A percentile compares a stretch with the other conserved stretches of the same genome.
phyloP scores from a whole-genome alignment of 2,113 vertebrate species.

The Romanogobio albipinnatus region DNA sequence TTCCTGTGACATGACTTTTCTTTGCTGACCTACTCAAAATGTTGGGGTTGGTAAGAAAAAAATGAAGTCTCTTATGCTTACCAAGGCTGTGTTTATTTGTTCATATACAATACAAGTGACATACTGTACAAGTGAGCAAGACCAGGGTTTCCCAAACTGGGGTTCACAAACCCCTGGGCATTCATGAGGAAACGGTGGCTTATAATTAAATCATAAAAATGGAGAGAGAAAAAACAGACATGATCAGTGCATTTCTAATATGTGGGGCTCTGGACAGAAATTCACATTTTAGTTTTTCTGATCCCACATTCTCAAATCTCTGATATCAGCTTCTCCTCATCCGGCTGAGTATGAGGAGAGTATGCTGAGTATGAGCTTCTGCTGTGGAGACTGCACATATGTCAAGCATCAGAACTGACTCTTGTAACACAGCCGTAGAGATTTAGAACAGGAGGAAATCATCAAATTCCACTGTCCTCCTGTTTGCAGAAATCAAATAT shows the following conservation, averaged over 20 bases:
- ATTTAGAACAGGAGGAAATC: not conserved
- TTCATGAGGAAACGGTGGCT: not conserved
- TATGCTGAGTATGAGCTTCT: not conserved
- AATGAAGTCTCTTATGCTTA: too few relatives aligned
- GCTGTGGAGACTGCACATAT: not conserved
- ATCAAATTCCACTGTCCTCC: not conserved
- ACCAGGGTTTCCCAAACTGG: not conserved
- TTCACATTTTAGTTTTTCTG: slow-evolving; percentile 1
- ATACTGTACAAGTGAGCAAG: not conserved
- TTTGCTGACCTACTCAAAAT: too few relatives aligned
- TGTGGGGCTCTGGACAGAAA: not conserved
- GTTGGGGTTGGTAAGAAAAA: too few relatives aligned
- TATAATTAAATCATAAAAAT: not conserved
- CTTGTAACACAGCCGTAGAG: not conserved
- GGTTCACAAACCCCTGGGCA: not conserved
- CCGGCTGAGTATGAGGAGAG: not conserved
- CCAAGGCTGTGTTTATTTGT: too few relatives aligned
- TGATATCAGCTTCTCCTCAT: slow-evolving; percentile 9
- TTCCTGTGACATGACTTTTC: too few relatives aligned
- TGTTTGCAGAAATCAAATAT: not conserved
- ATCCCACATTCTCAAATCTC: not conserved
- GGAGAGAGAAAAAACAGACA: not conserved
- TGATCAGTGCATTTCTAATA: not conserved
- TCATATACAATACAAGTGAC: not conserved
- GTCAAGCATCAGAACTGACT: not conserved